Evolutionary conservation across 1,140 invertebrate genomes (phyloP).

Genomic region (Zophobas morio): DNA sequence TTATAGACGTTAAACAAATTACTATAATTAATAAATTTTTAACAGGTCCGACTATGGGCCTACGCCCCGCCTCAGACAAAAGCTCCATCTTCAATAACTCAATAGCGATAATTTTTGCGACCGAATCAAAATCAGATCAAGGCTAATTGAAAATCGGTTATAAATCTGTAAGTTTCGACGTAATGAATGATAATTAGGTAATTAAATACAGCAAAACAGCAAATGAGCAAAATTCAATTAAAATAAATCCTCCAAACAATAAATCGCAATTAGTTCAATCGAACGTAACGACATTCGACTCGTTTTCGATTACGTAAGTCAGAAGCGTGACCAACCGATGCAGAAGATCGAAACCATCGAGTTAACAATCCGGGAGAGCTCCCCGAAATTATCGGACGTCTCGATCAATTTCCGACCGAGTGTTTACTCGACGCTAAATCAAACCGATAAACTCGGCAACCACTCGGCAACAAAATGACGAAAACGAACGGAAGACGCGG

Average conservation of each 20-base stretch:
- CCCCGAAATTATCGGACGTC: not conserved
- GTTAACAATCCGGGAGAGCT: slow-evolving; percentile 1
- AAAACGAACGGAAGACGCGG: not conserved
- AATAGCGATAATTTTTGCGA: not conserved
- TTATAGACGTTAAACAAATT: slow-evolving; percentile 39
- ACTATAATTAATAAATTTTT: slow-evolving; percentile 44
- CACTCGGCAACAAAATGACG: too few relatives aligned
- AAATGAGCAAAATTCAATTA: slow-evolving; percentile 57
- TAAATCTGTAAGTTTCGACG: slow-evolving; percentile 32
- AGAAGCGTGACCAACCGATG: slow-evolving; percentile 25
- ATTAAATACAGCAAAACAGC: slow-evolving; percentile 50
- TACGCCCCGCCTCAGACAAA: not conserved
- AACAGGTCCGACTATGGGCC: not conserved
- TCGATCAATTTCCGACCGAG: not conserved
- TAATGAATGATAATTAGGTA: slow-evolving; percentile 53
- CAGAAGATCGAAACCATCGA: slow-evolving; percentile 29
- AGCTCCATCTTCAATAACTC: not conserved
- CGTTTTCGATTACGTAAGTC: slow-evolving; percentile 44
- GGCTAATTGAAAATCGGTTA: slow-evolving; percentile 20
- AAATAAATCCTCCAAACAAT: slow-evolving; percentile 53
- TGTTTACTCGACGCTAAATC: not conserved
- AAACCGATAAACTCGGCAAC: too few relatives aligned
- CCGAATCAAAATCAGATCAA: slow-evolving; percentile 32
- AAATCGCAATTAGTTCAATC: slow-evolving; percentile 57
- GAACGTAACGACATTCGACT: slow-evolving; percentile 46